Evolutionary conservation across 64 coral and sea anemone genomes (phyloP).

Genomic region (Astreopora myriophthalma): DNA sequence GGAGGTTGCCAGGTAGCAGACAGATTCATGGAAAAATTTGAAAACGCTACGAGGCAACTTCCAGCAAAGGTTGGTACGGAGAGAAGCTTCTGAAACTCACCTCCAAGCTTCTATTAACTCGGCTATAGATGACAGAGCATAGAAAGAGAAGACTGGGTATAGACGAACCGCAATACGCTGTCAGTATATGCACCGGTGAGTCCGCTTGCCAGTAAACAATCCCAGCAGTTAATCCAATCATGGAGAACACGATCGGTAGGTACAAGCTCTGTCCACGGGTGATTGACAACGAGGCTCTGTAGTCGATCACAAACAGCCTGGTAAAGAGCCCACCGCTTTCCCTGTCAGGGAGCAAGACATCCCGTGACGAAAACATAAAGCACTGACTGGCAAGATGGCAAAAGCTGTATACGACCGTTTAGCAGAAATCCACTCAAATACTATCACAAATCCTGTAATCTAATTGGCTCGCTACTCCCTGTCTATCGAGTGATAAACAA

Average conservation of each 20-base stretch:
- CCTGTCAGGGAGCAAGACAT: neutral
- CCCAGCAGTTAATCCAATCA: constrained; percentile 17
- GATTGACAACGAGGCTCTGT: constrained; percentile 20
- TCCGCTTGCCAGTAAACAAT: constrained; percentile 32
- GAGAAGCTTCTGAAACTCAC: neutral
- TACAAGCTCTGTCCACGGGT: neutral
- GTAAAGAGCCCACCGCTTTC: neutral
- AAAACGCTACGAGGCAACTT: too few species aligned
- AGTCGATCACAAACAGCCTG: constrained; percentile 27
- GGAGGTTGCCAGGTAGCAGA: too few species aligned
- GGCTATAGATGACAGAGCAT: neutral
- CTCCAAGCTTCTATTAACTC: neutral
- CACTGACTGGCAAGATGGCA: too few species aligned
- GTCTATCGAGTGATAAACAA: too few species aligned
- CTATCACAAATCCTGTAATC: too few species aligned
- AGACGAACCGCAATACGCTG: constrained; percentile 8
- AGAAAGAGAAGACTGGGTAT: constrained; percentile 33
- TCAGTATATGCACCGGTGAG: neutral
- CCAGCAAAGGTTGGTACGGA: neutral
- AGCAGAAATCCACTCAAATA: too few species aligned
- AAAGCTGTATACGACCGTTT: too few species aligned
- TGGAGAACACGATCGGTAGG: neutral
- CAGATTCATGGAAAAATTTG: too few species aligned
- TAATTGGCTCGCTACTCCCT: too few species aligned
- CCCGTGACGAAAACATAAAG: neutral